Percentiles rank a stretch among this genome's conserved stretches.
phyloP scores from a whole-genome alignment of 2,113 vertebrate genomes.

The Pelusios castaneus region DNA sequence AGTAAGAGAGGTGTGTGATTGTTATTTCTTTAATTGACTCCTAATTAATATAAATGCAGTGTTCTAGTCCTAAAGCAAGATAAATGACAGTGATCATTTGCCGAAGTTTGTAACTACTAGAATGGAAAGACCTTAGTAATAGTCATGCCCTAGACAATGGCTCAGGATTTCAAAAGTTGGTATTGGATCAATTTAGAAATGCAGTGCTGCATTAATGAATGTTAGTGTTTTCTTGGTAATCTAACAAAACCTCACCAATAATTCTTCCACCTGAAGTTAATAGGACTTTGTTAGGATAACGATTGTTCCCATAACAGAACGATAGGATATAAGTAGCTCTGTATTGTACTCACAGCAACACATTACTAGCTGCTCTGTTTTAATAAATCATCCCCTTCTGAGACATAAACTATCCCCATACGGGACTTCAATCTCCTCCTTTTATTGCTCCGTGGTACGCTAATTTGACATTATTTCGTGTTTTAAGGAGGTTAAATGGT shows the following conservation, averaged over 20 bases:
- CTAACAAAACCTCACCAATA: not conserved
- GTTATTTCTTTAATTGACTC: not conserved
- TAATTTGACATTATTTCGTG: not conserved
- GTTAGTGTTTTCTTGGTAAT: accelerated
- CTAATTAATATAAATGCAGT: not conserved
- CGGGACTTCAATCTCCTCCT: not conserved
- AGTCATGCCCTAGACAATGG: not conserved
- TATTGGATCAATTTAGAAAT: not conserved
- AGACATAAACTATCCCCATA: not conserved
- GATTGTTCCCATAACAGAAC: not conserved
- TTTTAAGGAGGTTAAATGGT: slow-evolving; percentile 36
- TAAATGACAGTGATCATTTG: not conserved
- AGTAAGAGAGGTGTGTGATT: accelerated
- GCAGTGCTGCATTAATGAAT: accelerated
- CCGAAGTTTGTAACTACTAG: not conserved
- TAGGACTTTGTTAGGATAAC: not conserved
- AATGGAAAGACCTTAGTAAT: not conserved
- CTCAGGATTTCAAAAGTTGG: slow-evolving; percentile 18
- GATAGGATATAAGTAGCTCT: not conserved
- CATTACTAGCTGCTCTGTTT: not conserved
- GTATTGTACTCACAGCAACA: not conserved
- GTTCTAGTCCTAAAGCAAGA: not conserved
- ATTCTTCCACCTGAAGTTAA: accelerated
- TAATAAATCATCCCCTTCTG: not conserved
- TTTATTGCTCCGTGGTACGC: not conserved